Conservation (phyloP, 1,140 invertebrate species). For the Lanistes nyassanus region DNA sequence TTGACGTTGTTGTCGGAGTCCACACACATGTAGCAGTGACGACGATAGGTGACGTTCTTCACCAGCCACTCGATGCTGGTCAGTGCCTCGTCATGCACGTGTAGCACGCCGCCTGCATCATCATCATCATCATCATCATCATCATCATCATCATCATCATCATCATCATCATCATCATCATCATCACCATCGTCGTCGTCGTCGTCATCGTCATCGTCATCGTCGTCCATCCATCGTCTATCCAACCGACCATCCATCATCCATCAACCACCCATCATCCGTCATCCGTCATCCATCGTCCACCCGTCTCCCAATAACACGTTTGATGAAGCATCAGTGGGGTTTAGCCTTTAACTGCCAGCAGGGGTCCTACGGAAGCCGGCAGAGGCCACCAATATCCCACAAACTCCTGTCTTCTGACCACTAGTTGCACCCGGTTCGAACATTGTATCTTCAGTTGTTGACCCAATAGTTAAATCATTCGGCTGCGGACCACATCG, state of each 20-base stretch:
- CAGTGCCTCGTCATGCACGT: conserved; percentile 77
- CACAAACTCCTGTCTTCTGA: neutral
- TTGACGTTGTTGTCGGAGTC: conserved; percentile 54
- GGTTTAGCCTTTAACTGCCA: too few relatives aligned
- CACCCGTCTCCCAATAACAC: neutral
- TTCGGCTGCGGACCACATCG: too few relatives aligned
- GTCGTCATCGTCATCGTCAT: neutral
- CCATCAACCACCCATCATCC: too few relatives aligned
- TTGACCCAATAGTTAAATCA: too few relatives aligned
- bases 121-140: neutral
- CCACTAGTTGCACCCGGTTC: too few relatives aligned
- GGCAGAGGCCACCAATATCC: neutral
- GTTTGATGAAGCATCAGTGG: too few relatives aligned
- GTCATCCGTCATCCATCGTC: too few relatives aligned
- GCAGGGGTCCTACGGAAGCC: too few relatives aligned
- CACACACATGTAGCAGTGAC: conserved; percentile 77
- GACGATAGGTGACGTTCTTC: conserved; percentile 75
- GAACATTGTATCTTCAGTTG: too few relatives aligned
- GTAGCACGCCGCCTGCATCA: conserved; percentile 77
- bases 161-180: too few relatives aligned
- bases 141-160: too few relatives aligned
- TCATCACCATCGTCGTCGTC: too few relatives aligned
- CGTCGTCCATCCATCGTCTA: neutral
- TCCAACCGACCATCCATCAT: neutral
- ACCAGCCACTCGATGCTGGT: conserved; percentile 76